Base-by-base conservation (phyloP, 2,113 vertebrate species). In the Oncorhynchus tshawytscha region DNA sequence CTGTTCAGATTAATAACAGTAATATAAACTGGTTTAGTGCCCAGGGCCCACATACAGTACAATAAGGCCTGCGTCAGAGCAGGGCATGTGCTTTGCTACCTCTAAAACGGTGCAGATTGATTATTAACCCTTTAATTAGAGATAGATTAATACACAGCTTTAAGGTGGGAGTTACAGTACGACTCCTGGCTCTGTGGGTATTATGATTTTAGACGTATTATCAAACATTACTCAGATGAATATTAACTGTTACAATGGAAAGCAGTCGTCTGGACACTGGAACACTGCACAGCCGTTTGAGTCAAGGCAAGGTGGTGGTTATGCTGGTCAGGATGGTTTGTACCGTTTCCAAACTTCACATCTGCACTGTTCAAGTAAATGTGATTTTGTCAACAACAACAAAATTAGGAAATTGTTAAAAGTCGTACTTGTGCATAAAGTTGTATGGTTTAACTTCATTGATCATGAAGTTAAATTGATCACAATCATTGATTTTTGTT, bases 111-210 rank as follows among this genome's bases (percentile, higher is more conserved):
- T 3, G 2, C 31, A 71, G 85, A 88, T 90, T 82, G 85, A 88
- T 89, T 70, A 88, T 92, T 90, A 89, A 89, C 51, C 51, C 73
- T 74, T 74, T 45, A 31, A 79, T 24, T n/a, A 57, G 67, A 79
- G 77, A 78, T 68, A 16, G 31, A 76, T 81, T 68, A 90, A 84
- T 85, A 83, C 83, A 66, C 86, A 90, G 88, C 84, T 18, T 54
- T 54, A 54, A 78, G 69, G 34, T 39, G n/a, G 11, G 72, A 72
- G 57, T 39, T 3, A 49, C 62, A 34, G 51, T 51, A 11, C 31
- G 15, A 48, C 25, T 74, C 62, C 69, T 22, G 60, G 73, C 70
- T 70, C 20, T 85, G 67, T 51, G 13, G 49, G 66, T 68, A 16
- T 25, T 80, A 77, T 62, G 77, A 54, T 54, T 54, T 54, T 18